Conservation (phyloP, 2,113 vertebrate genomes). For the Scomber scombrus region DNA sequence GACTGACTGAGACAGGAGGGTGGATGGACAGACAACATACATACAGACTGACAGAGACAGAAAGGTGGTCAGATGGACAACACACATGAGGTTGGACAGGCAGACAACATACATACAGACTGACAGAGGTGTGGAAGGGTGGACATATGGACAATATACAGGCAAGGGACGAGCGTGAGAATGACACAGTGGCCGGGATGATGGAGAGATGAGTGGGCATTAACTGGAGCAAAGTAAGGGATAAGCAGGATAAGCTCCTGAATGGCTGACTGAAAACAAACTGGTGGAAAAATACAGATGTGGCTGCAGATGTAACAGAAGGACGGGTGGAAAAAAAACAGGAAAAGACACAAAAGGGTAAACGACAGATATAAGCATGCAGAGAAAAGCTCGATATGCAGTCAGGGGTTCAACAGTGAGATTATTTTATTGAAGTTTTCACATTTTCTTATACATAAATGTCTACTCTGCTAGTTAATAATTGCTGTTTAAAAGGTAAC, state of each 20-base stretch:
- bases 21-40: conserved; percentile 26
- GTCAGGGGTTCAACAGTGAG: not conserved
- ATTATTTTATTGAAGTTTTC: no score
- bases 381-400: no score
- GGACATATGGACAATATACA: conserved; percentile 30
- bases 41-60: conserved; percentile 26
- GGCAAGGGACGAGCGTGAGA: conserved; percentile 21
- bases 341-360: conserved; percentile 13
- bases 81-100: conserved; percentile 36
- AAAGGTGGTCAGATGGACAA: no score
- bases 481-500: no score
- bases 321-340: conserved; percentile 14
- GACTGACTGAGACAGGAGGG: conserved; percentile 61
- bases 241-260: conserved; percentile 68
- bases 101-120: conserved; percentile 49
- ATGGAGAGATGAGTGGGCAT: conserved; percentile 63
- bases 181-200: conserved; percentile 44
- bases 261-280: conserved; percentile 49
- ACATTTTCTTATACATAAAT: not conserved
- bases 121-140: conserved; percentile 46
- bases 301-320: conserved; percentile 56
- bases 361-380: conserved; percentile 13
- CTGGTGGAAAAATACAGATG: conserved; percentile 60
- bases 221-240: conserved; percentile 60
- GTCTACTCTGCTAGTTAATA: not conserved